phyloP scores from a whole-genome alignment of 2,797 vertebrate genomes.

The Acipenser oxyrinchus region DNA sequence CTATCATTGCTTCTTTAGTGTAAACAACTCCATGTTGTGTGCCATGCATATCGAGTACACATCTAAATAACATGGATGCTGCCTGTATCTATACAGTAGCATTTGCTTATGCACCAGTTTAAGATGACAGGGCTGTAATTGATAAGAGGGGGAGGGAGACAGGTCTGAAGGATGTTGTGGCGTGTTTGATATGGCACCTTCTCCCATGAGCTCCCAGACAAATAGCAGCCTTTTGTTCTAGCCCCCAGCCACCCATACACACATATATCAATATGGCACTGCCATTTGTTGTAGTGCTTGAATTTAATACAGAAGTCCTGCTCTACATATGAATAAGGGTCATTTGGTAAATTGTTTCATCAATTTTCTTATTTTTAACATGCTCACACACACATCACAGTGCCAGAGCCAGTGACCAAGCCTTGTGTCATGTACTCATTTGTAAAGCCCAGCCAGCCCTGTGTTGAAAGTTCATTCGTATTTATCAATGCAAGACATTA shows the following conservation, averaged over 20 bases:
- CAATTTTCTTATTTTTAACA: slow-evolving; percentile 39
- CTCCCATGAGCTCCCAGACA: slow-evolving; percentile 50
- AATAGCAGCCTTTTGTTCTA: slow-evolving; percentile 63
- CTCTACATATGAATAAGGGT: slow-evolving; percentile 58
- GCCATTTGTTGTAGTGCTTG: slow-evolving; percentile 58
- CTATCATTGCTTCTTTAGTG: no score
- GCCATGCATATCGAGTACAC: no score
- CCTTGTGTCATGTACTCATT: no score
- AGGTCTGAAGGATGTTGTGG: slow-evolving; percentile 40
- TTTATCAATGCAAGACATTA: no score
- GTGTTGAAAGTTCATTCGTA: no score
- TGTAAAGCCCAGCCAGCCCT: no score
- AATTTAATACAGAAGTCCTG: slow-evolving; percentile 53
- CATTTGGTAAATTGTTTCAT: slow-evolving; percentile 53
- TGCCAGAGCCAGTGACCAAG: no score
- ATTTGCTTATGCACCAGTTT: slow-evolving; percentile 44
- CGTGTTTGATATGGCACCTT: slow-evolving; percentile 42
- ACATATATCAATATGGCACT: slow-evolving; percentile 58
- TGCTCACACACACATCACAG: background rate
- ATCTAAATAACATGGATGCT: background rate
- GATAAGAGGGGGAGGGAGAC: slow-evolving; percentile 35
- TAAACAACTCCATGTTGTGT: no score
- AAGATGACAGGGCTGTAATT: slow-evolving; percentile 37
- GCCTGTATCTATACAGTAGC: slow-evolving; percentile 25
- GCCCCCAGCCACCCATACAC: slow-evolving; percentile 45